A percentile compares a stretch with the other conserved stretches of the same genome.
Evolutionary conservation across 92 coral and sea anemone species (phyloP).

Genomic region (Palythoa grandis): DNA sequence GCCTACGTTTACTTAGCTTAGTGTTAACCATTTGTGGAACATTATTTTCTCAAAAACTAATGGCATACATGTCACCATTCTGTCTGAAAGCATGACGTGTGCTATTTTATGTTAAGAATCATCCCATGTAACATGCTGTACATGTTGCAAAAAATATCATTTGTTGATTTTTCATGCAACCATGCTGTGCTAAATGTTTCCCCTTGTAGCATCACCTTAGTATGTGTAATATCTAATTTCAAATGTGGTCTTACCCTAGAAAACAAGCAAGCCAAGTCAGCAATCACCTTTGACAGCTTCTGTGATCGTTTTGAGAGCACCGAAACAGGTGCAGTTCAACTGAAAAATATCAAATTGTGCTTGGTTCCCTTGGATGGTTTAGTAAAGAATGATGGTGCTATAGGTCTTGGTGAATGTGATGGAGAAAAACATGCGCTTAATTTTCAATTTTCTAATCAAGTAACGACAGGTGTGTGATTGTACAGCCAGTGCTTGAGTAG

Average conservation of each 20-base stretch:
- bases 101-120: too few relatives aligned
- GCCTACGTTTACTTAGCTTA: too few relatives aligned
- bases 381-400: slow-evolving; percentile 20
- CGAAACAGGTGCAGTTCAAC: slow-evolving; percentile 1
- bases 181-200: too few relatives aligned
- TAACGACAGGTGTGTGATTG: background rate
- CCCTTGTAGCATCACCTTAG: too few relatives aligned
- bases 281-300: background rate
- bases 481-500: background rate
- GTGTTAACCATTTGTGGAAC: too few relatives aligned
- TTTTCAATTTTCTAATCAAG: background rate
- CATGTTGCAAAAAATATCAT: too few relatives aligned
- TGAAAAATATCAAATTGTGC: background rate
- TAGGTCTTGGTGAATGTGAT: slow-evolving; percentile 35
- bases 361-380: slow-evolving; percentile 10
- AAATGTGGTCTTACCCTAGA: background rate
- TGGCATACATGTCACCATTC: too few relatives aligned
- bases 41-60: too few relatives aligned
- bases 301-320: slow-evolving; percentile 25
- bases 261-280: background rate
- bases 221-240: too few relatives aligned
- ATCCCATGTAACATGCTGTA: too few relatives aligned
- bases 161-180: too few relatives aligned
- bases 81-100: too few relatives aligned
- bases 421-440: slow-evolving; percentile 1